Conservation (phyloP, 30 jellyfish, hydroid and myxozoan species). For the Catostylus mosaicus region DNA sequence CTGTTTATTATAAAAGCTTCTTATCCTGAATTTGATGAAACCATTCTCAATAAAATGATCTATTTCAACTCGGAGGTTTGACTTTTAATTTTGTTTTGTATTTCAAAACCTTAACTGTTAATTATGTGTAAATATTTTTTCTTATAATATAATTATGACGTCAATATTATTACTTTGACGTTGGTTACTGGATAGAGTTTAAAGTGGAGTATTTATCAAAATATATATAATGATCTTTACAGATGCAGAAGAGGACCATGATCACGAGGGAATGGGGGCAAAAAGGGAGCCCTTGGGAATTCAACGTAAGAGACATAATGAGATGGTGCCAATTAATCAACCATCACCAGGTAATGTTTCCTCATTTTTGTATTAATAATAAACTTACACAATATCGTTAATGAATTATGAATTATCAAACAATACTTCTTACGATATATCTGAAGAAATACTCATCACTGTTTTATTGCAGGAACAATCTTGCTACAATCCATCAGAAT, state of each 20-base stretch:
- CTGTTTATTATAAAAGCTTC: slow-evolving; percentile 58
- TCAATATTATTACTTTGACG: too few species aligned
- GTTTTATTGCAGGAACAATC: slow-evolving; percentile 15
- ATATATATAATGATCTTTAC: neutral
- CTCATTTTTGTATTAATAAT: too few species aligned
- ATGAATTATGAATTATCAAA: too few species aligned
- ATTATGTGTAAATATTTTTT: too few species aligned
- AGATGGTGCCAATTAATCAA: slow-evolving; percentile 91
- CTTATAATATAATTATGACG: too few species aligned
- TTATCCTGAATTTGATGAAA: slow-evolving; percentile 54
- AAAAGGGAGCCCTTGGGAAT: slow-evolving; percentile 98
- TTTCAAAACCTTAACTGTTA: too few species aligned
- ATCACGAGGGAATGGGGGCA: slow-evolving; percentile 74
- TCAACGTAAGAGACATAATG: slow-evolving; percentile 84
- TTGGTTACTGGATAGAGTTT: too few species aligned
- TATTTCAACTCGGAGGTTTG: slow-evolving; percentile 76
- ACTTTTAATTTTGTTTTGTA: neutral
- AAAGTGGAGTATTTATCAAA: neutral
- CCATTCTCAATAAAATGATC: slow-evolving; percentile 64
- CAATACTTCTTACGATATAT: too few species aligned
- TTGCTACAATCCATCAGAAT: slow-evolving; percentile 72
- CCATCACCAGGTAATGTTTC: slow-evolving; percentile 52
- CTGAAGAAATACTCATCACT: too few species aligned
- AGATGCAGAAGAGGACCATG: slow-evolving; percentile 79
- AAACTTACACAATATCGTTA: too few species aligned